Evolutionary conservation across 2,888 invertebrate species (phyloP), one percentile per base, ranked within the genome.

Genomic region (Athripsodes cinereus): DNA sequence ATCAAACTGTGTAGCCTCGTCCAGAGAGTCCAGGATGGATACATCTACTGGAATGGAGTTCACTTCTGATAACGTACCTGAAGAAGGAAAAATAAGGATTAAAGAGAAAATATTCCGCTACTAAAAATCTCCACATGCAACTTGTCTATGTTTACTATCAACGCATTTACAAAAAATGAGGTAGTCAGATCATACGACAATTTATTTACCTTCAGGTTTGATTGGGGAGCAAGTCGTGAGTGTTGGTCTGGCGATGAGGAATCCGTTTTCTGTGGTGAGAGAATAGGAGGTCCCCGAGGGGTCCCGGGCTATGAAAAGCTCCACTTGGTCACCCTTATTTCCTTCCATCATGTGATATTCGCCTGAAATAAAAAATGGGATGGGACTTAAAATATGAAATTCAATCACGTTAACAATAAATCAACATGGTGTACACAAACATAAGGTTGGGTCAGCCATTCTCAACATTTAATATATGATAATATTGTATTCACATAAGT

Each of bases 191-290:
- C n/a, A n/a, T n/a, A n/a, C n/a, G n/a, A n/a, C n/a, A n/a, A n/a
- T n/a, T n/a, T 51, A 48, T 20, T 19, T 53, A 56, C 59, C 47
- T 53, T 51, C 21, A 22, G 26, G 21, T 22, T 57, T 57, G 22
- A 19, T 49, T 26, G 46, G 31, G 6, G 53, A 48, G 46, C 60
- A 57, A 11, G 26, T 48, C 2, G 47, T 34, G 11, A 56, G 53
- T 2, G 61, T 58, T 5, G 61, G 61, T 52, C 63, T 44, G 6
- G 63, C 63, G 2, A 63, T 59, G 22, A 63, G 59, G 44, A 61
- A 63, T 2, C 63, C 63, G 22, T 63, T 63, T 49, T 63, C 63
- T 22, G 55, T 63, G 44, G 63, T 58, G 5, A 63, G 50, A 2
- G 63, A 61, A 44, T 63, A 63, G 1, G 61, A 58, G 10, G 61